Evolutionary conservation across 1,140 invertebrate genomes (phyloP).

Genomic region (Zophobas morio): DNA sequence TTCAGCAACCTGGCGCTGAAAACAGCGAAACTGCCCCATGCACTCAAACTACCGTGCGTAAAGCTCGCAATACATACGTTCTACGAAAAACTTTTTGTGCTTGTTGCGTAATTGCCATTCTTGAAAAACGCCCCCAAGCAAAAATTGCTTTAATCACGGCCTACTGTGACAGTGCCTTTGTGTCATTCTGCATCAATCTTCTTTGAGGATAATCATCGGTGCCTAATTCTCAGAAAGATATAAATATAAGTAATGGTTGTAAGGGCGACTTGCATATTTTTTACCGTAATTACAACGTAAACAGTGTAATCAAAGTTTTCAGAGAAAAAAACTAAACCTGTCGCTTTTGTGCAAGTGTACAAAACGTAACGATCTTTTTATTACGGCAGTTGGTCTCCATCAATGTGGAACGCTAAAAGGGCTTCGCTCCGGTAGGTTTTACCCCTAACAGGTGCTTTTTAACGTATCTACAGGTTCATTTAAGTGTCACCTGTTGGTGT

Average conservation of each 20-base stretch:
- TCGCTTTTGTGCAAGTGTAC: conserved; percentile 35
- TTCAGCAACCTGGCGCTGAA: too few relatives aligned
- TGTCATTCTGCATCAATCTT: conserved; percentile 14
- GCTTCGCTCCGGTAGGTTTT: conserved; percentile 5
- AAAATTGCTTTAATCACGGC: conserved; percentile 14
- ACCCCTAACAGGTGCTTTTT: conserved; percentile 28
- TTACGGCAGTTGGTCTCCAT: conserved; percentile 24
- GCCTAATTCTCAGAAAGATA: conserved; percentile 36
- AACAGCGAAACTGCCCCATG: too few relatives aligned
- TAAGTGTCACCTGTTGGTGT: not conserved
- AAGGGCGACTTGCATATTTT: conserved; percentile 40
- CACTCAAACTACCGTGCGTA: too few relatives aligned
- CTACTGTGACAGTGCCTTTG: conserved; percentile 21
- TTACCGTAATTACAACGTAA: conserved; percentile 25
- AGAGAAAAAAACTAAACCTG: conserved; percentile 20
- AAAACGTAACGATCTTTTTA: conserved; percentile 42
- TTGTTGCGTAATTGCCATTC: conserved; percentile 31
- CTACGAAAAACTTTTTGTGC: not conserved
- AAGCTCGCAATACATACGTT: too few relatives aligned
- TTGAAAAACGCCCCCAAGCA: conserved; percentile 15
- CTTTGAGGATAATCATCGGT: conserved; percentile 17
- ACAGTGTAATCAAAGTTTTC: conserved; percentile 32
- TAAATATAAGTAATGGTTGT: conserved; percentile 31
- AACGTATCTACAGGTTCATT: not conserved
- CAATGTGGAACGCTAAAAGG: conserved; percentile 4